phyloP scores from a whole-genome alignment of 2,888 invertebrate genomes.

The Dione juno region DNA sequence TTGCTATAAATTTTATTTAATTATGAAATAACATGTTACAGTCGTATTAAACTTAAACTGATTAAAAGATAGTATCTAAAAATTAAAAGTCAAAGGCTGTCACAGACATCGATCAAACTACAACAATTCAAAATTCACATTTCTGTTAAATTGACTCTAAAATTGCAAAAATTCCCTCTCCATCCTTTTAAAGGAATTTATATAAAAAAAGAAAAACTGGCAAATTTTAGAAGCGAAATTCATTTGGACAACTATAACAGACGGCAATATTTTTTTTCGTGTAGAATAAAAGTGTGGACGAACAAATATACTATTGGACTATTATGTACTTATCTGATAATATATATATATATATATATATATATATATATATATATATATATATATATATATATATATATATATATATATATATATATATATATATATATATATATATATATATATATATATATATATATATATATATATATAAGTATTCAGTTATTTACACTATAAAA shows the following conservation, averaged over 20 bases:
- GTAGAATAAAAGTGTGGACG: slow-evolving; percentile 79
- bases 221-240: slow-evolving; percentile 64
- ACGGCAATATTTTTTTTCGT: slow-evolving; percentile 73
- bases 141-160: slow-evolving; percentile 66
- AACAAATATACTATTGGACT: slow-evolving; percentile 79
- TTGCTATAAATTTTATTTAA: not conserved
- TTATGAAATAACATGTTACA: not conserved
- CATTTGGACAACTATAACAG: slow-evolving; percentile 75
- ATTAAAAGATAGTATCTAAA: slow-evolving; percentile 6
- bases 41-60: slow-evolving; percentile 1
- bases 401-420: slow-evolving; percentile 60
- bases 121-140: slow-evolving; percentile 55
- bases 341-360: slow-evolving; percentile 58
- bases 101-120: slow-evolving; percentile 1
- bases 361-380: slow-evolving; percentile 58
- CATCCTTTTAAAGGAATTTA: slow-evolving; percentile 49
- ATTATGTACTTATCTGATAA: slow-evolving; percentile 71
- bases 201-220: slow-evolving; percentile 54
- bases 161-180: slow-evolving; percentile 41
- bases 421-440: slow-evolving; percentile 59
- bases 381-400: slow-evolving; percentile 58
- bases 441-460: slow-evolving; percentile 59
- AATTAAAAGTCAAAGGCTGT: slow-evolving; percentile 13
- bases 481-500: slow-evolving; percentile 71
- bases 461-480: slow-evolving; percentile 60